Conservation (phyloP, 2,888 invertebrate genomes). For the Plagiodera versicolora region DNA sequence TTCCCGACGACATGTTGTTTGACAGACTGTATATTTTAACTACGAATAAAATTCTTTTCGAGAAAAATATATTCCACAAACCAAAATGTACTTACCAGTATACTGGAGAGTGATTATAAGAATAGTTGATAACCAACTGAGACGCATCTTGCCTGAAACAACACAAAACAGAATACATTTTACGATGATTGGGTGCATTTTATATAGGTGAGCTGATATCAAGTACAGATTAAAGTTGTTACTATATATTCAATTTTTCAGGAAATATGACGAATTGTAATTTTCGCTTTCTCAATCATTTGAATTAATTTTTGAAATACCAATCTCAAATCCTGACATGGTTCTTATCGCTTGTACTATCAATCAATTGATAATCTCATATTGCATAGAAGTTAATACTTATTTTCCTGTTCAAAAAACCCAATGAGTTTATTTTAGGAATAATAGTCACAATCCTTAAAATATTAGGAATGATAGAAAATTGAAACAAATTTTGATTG, state of each 20-base stretch:
- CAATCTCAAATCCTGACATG: too few species aligned
- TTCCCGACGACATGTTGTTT: too few species aligned
- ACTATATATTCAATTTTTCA: background rate
- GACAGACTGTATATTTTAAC: too few species aligned
- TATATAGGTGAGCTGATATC: background rate
- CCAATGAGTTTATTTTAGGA: background rate
- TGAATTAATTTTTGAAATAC: background rate
- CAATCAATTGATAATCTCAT: background rate
- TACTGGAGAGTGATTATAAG: constrained; percentile 13
- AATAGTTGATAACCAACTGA: constrained; percentile 12
- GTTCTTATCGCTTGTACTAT: background rate
- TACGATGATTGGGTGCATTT: background rate
- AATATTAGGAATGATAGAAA: too few species aligned
- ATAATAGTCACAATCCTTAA: too few species aligned
- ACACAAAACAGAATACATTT: constrained; percentile 1
- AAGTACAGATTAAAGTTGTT: background rate
- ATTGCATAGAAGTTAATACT: background rate
- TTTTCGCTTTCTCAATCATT: constrained; percentile 4
- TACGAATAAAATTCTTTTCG: too few species aligned
- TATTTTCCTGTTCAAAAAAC: background rate
- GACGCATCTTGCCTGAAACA: constrained; percentile 19
- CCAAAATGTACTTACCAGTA: constrained; percentile 13
- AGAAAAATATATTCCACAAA: background rate
- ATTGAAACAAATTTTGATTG: too few species aligned
- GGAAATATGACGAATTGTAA: constrained; percentile 8